phyloP scores from a whole-genome alignment of 2,797 vertebrate species.

The Distichodus sexfasciatus region DNA sequence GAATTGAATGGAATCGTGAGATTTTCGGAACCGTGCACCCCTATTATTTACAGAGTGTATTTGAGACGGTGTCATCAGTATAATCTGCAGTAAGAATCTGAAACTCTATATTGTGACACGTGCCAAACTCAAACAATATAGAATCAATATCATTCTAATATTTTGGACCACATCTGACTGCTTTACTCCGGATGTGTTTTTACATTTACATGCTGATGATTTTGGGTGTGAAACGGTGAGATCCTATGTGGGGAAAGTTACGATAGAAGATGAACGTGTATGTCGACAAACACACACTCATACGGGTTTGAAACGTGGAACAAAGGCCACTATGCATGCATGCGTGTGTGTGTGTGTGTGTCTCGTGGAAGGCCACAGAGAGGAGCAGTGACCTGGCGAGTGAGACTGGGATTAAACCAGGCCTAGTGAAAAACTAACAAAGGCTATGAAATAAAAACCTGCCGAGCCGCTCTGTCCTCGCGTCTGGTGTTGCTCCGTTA shows the following conservation, averaged over 20 bases:
- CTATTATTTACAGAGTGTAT: too few species aligned
- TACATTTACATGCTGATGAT: neutral
- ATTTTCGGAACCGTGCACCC: too few species aligned
- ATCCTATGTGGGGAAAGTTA: neutral
- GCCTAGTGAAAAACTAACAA: constrained; percentile 47
- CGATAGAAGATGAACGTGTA: constrained; percentile 1
- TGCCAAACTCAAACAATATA: too few species aligned
- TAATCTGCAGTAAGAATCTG: too few species aligned
- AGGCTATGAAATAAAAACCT: constrained; percentile 45
- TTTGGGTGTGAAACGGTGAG: neutral
- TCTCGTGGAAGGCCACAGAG: constrained; percentile 8
- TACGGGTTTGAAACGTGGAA: constrained; percentile 18
- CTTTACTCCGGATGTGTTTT: neutral
- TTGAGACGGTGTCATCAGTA: too few species aligned
- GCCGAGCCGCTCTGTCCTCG: constrained; percentile 7
- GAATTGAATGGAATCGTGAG: too few species aligned
- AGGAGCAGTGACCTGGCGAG: constrained; percentile 34
- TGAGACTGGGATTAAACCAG: constrained; percentile 38
- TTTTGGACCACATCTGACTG: too few species aligned
- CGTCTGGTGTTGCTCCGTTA: constrained; percentile 36
- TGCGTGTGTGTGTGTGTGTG: constrained; percentile 20
- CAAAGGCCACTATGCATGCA: constrained; percentile 23
- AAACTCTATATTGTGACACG: too few species aligned
- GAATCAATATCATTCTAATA: too few species aligned
- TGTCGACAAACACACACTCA: neutral